phyloP scores from a whole-genome alignment of 2,113 vertebrate genomes.

The Festucalex cinctus region DNA sequence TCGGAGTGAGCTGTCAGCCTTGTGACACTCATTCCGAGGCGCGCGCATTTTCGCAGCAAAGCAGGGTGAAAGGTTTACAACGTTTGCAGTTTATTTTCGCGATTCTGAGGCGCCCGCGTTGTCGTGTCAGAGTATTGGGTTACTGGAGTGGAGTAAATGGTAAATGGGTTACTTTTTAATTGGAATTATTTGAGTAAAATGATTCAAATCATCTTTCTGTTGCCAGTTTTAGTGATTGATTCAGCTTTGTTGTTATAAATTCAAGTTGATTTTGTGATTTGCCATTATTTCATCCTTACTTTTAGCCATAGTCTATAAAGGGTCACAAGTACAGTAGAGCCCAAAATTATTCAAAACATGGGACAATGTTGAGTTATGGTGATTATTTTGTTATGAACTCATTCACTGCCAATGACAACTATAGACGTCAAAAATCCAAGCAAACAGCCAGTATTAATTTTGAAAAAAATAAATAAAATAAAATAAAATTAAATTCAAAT shows the following conservation, averaged over 20 bases:
- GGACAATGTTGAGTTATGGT: too few relatives aligned
- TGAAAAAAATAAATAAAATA: too few relatives aligned
- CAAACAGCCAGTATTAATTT: too few relatives aligned
- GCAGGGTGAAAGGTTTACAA: conserved; percentile 13
- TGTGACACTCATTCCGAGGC: conserved; percentile 53
- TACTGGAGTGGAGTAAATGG: not conserved
- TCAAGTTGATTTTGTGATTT: not conserved
- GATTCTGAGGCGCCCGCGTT: not conserved
- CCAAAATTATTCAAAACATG: too few relatives aligned
- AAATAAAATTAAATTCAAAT: too few relatives aligned
- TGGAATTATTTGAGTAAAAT: not conserved
- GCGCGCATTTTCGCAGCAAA: conserved; percentile 38
- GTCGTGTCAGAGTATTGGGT: not conserved
- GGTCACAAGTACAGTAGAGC: too few relatives aligned
- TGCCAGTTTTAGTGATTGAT: not conserved
- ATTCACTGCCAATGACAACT: too few relatives aligned
- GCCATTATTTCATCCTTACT: not conserved
- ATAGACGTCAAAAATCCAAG: too few relatives aligned
- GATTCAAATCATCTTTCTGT: not conserved
- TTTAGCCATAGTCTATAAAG: too few relatives aligned
- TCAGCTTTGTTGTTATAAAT: not conserved
- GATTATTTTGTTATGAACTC: too few relatives aligned
- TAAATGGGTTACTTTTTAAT: not conserved
- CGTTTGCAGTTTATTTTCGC: conserved; percentile 9
- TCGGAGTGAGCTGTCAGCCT: conserved; percentile 51